Evolutionary conservation across 2,113 vertebrate genomes (phyloP).

Genomic region (Grus americana): DNA sequence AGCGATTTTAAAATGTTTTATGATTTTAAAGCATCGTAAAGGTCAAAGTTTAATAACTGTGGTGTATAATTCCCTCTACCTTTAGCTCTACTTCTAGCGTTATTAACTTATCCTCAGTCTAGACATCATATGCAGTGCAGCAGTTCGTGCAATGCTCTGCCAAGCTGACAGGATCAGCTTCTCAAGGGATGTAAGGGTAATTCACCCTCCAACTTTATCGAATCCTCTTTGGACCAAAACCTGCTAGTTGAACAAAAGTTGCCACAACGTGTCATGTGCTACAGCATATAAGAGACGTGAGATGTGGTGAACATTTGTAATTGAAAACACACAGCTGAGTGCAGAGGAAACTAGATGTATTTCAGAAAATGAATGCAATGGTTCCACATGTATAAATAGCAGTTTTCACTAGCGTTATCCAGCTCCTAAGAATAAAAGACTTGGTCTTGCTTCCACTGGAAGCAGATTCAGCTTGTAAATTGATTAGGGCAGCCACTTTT

Average conservation of each 20-base stretch:
- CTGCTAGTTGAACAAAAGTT: slow-evolving; percentile 36
- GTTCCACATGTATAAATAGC: neutral
- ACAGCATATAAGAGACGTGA: neutral
- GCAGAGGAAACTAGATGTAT: neutral
- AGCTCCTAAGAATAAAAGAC: neutral
- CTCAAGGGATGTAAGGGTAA: slow-evolving; percentile 23
- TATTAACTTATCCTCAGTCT: slow-evolving; percentile 54
- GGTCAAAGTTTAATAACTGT: slow-evolving; percentile 56
- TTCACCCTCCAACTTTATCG: slow-evolving; percentile 12
- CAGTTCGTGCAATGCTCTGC: neutral
- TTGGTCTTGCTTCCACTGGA: neutral
- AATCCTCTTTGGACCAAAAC: slow-evolving; percentile 56
- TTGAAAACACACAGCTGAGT: slow-evolving; percentile 22
- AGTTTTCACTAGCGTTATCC: neutral
- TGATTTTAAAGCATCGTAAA: slow-evolving; percentile 53
- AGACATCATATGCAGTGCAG: neutral
- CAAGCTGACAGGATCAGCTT: slow-evolving; percentile 42
- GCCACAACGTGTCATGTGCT: slow-evolving; percentile 27
- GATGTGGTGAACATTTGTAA: neutral
- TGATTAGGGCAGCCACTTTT: neutral
- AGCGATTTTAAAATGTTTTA: slow-evolving; percentile 36
- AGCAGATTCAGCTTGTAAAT: neutral
- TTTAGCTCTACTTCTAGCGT: slow-evolving; percentile 27
- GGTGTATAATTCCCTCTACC: neutral
- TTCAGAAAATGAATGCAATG: neutral